Evolutionary conservation across 23 tunicate genomes (phyloP), one percentile per base, ranked within the genome.

Genomic region (Trididemnum miniatum): DNA sequence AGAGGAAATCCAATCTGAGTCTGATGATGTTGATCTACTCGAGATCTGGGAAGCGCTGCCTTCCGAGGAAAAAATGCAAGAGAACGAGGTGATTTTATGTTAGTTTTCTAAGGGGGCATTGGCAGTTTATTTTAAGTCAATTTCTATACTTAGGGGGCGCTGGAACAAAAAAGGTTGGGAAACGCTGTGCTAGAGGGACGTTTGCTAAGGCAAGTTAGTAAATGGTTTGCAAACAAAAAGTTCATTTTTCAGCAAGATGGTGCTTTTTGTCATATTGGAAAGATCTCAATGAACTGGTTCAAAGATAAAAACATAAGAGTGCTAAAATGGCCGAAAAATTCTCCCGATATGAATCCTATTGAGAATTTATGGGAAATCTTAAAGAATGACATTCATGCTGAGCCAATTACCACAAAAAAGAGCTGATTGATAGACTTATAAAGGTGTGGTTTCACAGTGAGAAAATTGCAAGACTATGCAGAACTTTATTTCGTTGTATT

Each of bases 181-280:
- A n/a, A n/a, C n/a, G 29, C 4, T 20, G n/a, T 62, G 26, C 29
- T 62, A 24, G 67, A 62, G 3, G 29, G 67, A n/a, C 67, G 67
- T 62, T 26, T 62, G 67, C n/a, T 62, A 26, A 22, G 67, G 29
- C 67, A 62, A 62, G 67, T 62, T 22, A 62, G 67, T 22, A 26
- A 20, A 24, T 62, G 67, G 67, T 62, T 62, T 62, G 25, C 67
- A 3, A 26, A 24, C 67, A 12, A 62, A 62, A 62, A 62, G 25
- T 62, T 62, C 26, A 67, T 67, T 32, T 67, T 31, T 33, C 75
- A 67, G 38, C 75, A 67, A 67, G 75, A 67, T 32, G 38, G 38
- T 33, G 18, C 75, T 67, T 38, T 38, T 5, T 31, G 37, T 15
- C 75, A 67, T 67, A 67, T 38, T 3, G 37, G 38, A 12, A 67